Evolutionary conservation across 2,797 vertebrate genomes (phyloP), one percentile per base, ranked within the genome.

Genomic region (Tolypeutes matacus): DNA sequence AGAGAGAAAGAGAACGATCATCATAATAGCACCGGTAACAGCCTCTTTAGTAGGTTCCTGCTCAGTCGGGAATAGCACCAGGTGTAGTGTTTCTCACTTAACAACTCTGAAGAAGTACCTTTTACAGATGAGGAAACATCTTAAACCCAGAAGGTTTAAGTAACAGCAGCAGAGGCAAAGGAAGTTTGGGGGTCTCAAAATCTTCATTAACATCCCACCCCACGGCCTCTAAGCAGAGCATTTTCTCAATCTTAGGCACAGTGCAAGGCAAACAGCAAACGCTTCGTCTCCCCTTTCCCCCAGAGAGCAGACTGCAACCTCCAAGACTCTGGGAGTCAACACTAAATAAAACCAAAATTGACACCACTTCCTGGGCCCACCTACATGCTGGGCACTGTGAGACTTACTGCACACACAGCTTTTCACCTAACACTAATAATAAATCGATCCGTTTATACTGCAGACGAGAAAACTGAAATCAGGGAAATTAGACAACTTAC

Each of bases 1-100:
- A 58, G 13, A 3, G 4, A n/a, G 6, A 5, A 11, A 5, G 3
- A 13, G 20, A 10, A n/a, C n/a, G 21, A 1, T 0, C 9, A 17
- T 29, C 56, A 27, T 18, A 25, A 4, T 0, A 1, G 15, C 15
- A 7, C 34, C 60, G 9, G 42, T 2, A 7, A 18, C 72, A 65
- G 20, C 46, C 8, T n/a, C 82, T 2, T 13, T 29, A 23, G 21
- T 39, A 51, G 42, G 36, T 62, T 46, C 34, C 17, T 6, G 8
- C 9, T 62, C 23, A 77, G 23, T 27, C 51, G 34, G 39, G 31
- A 51, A 1, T 14, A 65, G 89, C 12, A 15, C 65, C 77, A 67
- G n/a, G 11, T 17, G 1, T 15, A 21, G 42, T 49, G 3, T 9
- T 31, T 62, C 78, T 51, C 56, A 49, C 2, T 29, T 42, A 49